phyloP scores from a whole-genome alignment of 2,113 vertebrate genomes.

The Copsychus sechellarum region DNA sequence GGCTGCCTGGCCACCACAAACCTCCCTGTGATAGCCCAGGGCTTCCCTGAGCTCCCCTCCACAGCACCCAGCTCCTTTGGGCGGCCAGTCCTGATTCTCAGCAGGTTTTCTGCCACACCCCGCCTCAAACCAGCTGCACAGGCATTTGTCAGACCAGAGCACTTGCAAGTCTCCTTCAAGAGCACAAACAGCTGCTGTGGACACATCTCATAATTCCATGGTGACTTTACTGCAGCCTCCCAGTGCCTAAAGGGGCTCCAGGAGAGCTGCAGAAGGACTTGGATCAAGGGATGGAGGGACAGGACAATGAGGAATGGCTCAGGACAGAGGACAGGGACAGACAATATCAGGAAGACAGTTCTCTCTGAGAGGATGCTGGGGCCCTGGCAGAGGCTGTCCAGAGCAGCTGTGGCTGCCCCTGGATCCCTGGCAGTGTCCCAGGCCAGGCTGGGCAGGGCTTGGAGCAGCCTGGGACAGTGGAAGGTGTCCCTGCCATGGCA shows the following conservation, averaged over 20 bases:
- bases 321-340: not conserved
- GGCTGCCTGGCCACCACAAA: not conserved
- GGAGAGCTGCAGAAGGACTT: not conserved
- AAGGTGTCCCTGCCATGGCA: not conserved
- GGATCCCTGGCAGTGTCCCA: not conserved
- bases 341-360: not conserved
- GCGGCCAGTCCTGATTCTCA: not conserved
- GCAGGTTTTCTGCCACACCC: not conserved
- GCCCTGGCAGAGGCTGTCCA: not conserved
- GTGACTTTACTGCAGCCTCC: not conserved
- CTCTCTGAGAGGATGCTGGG: not conserved
- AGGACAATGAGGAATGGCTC: not conserved
- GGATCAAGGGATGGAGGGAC: not conserved
- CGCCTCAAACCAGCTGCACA: not conserved
- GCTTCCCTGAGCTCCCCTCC: not conserved
- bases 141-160: not conserved
- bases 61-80: rapidly evolving
- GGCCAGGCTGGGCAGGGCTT: rapidly evolving
- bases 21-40: rapidly evolving
- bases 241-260: not conserved
- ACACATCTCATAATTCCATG: not conserved
- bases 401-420: not conserved
- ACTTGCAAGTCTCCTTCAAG: not conserved
- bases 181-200: not conserved
- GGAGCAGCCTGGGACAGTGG: rapidly evolving